Percentiles rank a stretch among this genome's conserved stretches.
Evolutionary conservation across 2,888 invertebrate species (phyloP).

Genomic region (Embidobia sp.): DNA sequence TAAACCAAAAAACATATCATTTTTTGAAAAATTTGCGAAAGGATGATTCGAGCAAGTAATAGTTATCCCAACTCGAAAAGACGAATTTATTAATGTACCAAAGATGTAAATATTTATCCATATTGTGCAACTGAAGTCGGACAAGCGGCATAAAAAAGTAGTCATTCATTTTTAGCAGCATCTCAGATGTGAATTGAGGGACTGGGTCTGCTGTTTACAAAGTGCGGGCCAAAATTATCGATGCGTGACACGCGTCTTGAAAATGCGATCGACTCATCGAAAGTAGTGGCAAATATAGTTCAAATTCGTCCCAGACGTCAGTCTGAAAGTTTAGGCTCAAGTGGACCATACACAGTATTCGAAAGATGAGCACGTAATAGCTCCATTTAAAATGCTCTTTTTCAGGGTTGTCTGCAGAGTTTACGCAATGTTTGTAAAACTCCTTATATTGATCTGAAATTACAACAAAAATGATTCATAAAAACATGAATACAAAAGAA

Average conservation of each 20-base stretch:
- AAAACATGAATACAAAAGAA: no score
- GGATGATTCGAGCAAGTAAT: no score
- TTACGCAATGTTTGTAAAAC: no score
- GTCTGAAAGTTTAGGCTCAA: conserved; percentile 12
- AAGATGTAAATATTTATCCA: conserved; percentile 8
- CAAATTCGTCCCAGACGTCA: conserved; percentile 34
- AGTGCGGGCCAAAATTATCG: conserved; percentile 60
- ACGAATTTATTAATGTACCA: no score
- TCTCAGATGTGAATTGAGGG: conserved; percentile 19
- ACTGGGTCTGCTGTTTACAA: conserved; percentile 52
- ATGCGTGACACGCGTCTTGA: conserved; percentile 54
- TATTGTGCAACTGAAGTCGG: conserved; percentile 4
- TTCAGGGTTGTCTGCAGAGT: not conserved
- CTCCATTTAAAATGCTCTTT: no score
- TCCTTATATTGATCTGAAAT: no score
- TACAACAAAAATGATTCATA: no score
- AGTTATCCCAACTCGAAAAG: no score
- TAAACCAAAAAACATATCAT: no score
- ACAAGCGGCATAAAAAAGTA: conserved; percentile 8
- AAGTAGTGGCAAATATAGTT: conserved; percentile 33
- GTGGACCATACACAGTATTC: no score
- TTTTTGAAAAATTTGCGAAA: no score
- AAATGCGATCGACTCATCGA: conserved; percentile 48
- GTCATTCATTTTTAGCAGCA: conserved; percentile 45
- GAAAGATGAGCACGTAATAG: no score